Evolutionary conservation across 92 coral and sea anemone genomes (phyloP).

Genomic region (Zoanthus solanderi): DNA sequence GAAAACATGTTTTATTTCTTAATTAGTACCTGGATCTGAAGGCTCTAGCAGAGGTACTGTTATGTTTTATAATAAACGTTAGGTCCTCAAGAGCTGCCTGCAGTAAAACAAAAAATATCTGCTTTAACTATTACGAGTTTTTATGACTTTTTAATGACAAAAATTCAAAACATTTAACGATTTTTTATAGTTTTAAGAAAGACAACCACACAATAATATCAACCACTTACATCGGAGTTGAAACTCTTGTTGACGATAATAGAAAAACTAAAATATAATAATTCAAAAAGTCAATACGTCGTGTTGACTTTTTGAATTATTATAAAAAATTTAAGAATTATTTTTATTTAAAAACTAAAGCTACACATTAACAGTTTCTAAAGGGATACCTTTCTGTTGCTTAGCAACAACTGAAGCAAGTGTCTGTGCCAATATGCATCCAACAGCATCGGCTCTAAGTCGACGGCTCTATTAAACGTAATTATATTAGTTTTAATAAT

Average conservation of each 20-base stretch:
- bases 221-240: too few relatives aligned
- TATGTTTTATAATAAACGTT: constrained; percentile 89
- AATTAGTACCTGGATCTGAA: constrained; percentile 81
- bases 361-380: too few relatives aligned
- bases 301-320: too few relatives aligned
- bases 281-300: too few relatives aligned
- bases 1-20: too few relatives aligned
- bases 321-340: too few relatives aligned
- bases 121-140: not conserved
- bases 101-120: not conserved
- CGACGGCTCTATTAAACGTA: constrained; percentile 75
- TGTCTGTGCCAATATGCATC: constrained; percentile 98
- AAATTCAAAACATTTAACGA: too few relatives aligned
- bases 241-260: too few relatives aligned
- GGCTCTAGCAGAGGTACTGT: constrained; percentile 79
- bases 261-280: too few relatives aligned
- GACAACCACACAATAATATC: too few relatives aligned
- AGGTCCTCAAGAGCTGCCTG: constrained; percentile 96
- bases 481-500: not conserved
- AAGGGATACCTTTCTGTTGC: constrained; percentile 75
- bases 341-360: too few relatives aligned
- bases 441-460: constrained; percentile 86
- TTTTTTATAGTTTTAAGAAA: too few relatives aligned
- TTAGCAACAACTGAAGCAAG: constrained; percentile 84
- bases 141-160: not conserved